A percentile compares a stretch with the other conserved stretches of the same genome.
Evolutionary conservation across 2,888 invertebrate species (phyloP).

Genomic region (Napeogenes sylphis): DNA sequence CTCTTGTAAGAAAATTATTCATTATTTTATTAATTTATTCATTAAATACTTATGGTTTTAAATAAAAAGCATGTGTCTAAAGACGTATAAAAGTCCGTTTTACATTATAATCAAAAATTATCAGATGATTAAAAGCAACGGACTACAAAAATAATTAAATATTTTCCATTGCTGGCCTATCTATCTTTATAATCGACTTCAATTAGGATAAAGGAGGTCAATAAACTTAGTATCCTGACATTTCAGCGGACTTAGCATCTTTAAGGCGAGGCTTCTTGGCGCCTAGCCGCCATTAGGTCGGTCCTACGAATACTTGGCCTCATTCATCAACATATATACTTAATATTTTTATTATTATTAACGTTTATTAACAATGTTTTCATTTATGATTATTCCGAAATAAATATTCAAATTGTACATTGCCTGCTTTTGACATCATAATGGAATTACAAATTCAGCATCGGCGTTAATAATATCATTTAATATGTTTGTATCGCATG

Average conservation of each 20-base stretch:
- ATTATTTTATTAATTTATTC: too few relatives aligned
- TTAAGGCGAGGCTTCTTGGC: constrained; percentile 17
- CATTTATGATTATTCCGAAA: neutral
- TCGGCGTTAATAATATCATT: neutral
- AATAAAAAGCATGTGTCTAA: too few relatives aligned
- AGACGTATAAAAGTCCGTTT: too few relatives aligned
- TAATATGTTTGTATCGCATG: neutral
- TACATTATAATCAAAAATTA: too few relatives aligned
- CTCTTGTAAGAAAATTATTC: too few relatives aligned
- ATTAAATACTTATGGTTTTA: too few relatives aligned
- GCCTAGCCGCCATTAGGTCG: constrained; percentile 23
- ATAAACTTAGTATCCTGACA: constrained; percentile 11
- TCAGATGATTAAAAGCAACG: too few relatives aligned
- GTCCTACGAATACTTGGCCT: constrained; percentile 24
- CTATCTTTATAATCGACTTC: neutral
- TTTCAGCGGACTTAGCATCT: constrained; percentile 4
- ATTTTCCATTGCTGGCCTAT: too few relatives aligned
- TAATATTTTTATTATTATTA: constrained; percentile 16
- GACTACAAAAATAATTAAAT: too few relatives aligned
- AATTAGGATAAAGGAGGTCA: constrained; percentile 6
- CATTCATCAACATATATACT: constrained; percentile 14
- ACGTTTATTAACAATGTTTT: constrained; percentile 2
- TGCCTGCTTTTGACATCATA: too few relatives aligned
- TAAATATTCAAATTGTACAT: too few relatives aligned
- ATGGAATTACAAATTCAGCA: neutral